Evolutionary conservation across 2,113 vertebrate species (phyloP).

Genomic region (Boulengeromyrus knoepffleri): DNA sequence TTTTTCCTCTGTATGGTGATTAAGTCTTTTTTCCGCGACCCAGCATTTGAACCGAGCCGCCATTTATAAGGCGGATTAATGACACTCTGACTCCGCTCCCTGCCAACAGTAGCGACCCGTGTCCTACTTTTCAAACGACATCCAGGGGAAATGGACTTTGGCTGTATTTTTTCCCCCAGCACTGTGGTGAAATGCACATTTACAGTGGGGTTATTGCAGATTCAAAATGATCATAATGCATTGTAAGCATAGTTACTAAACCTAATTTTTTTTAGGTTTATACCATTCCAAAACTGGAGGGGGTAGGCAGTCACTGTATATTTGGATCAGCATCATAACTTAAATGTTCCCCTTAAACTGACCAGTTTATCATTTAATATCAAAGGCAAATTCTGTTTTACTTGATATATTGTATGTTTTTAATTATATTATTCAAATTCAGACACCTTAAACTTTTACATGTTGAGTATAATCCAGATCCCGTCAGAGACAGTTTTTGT

Average conservation of each 20-base stretch:
- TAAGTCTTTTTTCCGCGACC: slow-evolving; percentile 19
- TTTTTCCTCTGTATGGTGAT: slow-evolving; percentile 13
- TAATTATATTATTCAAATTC: not conserved
- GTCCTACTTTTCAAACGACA: slow-evolving; percentile 29
- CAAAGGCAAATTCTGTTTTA: not conserved
- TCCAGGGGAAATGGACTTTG: slow-evolving; percentile 22
- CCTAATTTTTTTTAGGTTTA: not conserved
- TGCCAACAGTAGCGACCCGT: slow-evolving; percentile 14
- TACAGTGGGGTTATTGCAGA: slow-evolving; percentile 6
- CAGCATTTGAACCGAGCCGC: slow-evolving; percentile 29
- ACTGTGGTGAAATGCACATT: slow-evolving; percentile 26
- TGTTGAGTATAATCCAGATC: not conserved
- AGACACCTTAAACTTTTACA: not conserved
- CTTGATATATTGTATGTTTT: not conserved
- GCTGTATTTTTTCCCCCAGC: not conserved
- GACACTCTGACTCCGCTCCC: slow-evolving; percentile 24
- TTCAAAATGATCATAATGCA: slow-evolving; percentile 16
- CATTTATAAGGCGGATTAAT: slow-evolving; percentile 29
- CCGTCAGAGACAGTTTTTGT: not conserved
- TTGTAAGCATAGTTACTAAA: not conserved
- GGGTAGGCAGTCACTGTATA: not conserved
- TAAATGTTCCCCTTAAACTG: not conserved
- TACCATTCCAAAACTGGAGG: not conserved
- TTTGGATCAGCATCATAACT: not conserved
- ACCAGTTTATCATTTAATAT: not conserved